Conservation (phyloP, 1,140 invertebrate genomes). For the Drosophila jambulina region DNA sequence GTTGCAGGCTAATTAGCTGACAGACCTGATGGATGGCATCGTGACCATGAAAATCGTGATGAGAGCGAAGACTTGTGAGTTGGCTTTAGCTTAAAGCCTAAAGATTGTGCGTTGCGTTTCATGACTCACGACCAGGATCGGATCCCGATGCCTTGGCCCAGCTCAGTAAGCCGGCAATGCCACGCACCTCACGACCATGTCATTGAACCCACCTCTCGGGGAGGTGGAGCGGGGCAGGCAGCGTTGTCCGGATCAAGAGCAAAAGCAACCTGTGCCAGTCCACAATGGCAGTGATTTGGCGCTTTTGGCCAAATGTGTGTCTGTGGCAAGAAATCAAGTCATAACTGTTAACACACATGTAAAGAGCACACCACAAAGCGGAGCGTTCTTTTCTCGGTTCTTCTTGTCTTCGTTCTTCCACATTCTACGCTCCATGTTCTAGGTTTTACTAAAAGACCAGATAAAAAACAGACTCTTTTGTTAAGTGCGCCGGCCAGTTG, state of each 20-base stretch:
- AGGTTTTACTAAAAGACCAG: constrained; percentile 12
- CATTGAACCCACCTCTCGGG: constrained; percentile 36
- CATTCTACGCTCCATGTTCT: neutral
- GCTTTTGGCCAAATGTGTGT: constrained; percentile 55
- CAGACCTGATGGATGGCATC: constrained; percentile 43
- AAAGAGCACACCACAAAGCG: constrained; percentile 41
- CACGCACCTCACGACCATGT: constrained; percentile 32
- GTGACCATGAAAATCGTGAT: constrained; percentile 73
- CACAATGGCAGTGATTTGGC: constrained; percentile 66
- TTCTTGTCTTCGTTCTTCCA: constrained; percentile 3
- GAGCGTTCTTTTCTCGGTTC: constrained; percentile 31
- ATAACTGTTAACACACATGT: constrained; percentile 67
- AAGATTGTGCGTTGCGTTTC: constrained; percentile 39
- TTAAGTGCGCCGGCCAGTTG: constrained; percentile 45
- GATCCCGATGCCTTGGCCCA: constrained; percentile 26
- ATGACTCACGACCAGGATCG: constrained; percentile 47
- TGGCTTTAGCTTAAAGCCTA: neutral
- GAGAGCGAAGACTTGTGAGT: constrained; percentile 18
- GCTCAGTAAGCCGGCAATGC: constrained; percentile 6
- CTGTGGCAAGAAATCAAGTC: constrained; percentile 72
- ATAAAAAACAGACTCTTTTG: constrained; percentile 50
- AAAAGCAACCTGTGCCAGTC: constrained; percentile 53
- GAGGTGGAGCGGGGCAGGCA: constrained; percentile 13
- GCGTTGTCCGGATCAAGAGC: constrained; percentile 45
- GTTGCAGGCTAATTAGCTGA: constrained; percentile 45